Base-by-base conservation (phyloP, 2,888 invertebrate genomes). In the Drosophila mulleri region DNA sequence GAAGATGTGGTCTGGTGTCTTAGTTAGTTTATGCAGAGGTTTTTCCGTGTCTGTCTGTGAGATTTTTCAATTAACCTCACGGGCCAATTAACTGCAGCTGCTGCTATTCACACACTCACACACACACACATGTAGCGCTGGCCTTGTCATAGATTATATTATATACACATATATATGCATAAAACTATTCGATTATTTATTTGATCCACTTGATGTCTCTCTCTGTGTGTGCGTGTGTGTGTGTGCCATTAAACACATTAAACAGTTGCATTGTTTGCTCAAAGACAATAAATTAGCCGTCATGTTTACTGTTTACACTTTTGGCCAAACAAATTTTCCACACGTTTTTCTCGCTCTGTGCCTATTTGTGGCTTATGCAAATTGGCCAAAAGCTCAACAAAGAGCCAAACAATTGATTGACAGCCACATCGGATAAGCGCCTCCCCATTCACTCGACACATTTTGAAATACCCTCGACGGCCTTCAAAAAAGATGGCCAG, bases 31-130 rank as follows among this genome's bases (percentile, higher is more conserved):
- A 53, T 3, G 16, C 32, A 23, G 37, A 23, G 37, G 37, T 16
- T 42, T 42, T 52, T 59, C 67, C 57, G 67, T 66, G 45, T 48
- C 53, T 42, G 57, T 73, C 72, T 77, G 60, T 65, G 80, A 83
- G 75, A 68, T 75, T 84, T 82, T 84, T 78, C 87, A 82, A 87
- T 84, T 83, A 83, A 82, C 83, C 87, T 84, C 69, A 53, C 41
- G 63, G 82, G 78, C 84, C 75, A 86, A 82, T 69, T 70, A 68
- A 66, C 59, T 66, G 70, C 58, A 50, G 76, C 66, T 66, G 56
- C 47, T 18, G 26, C 47, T 39, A 64, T 41, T 70, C 58, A 45
- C 47, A 56, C 47, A 59, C 39, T 18, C n/a, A 20, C 14, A 35
- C 11, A 7, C 29, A 29, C 29, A 29, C 29, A 29, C 7, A n/a